Evolutionary conservation across 2,888 invertebrate species (phyloP).

Genomic region (Cheilosia vulpina): DNA sequence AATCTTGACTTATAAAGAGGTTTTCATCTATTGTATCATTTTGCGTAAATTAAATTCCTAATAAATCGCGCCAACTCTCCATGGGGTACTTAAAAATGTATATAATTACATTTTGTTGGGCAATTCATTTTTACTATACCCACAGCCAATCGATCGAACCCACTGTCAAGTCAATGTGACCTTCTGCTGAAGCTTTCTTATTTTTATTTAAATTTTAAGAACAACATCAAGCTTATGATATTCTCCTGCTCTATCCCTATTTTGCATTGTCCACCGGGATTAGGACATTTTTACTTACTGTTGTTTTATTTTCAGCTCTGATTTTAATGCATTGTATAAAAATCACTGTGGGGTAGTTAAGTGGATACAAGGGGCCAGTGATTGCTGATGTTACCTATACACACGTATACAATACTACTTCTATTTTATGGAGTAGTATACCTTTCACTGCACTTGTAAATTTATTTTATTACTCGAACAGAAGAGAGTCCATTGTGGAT

Average conservation of each 20-base stretch:
- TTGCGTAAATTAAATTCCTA: conserved; percentile 63
- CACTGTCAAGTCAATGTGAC: background rate
- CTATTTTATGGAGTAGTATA: conserved; percentile 28
- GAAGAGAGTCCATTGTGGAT: conserved; percentile 50
- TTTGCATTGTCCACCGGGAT: conserved; percentile 50
- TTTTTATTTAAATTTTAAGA: conserved; percentile 39
- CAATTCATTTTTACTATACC: conserved; percentile 55
- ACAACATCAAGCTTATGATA: background rate
- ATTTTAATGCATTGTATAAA: conserved; percentile 53
- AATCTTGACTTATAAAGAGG: conserved; percentile 51
- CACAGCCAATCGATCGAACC: conserved; percentile 38
- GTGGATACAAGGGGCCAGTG: conserved; percentile 17
- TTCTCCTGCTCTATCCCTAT: background rate
- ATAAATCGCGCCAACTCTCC: conserved; percentile 2
- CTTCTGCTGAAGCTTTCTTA: conserved; percentile 1
- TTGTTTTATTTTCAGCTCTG: conserved; percentile 29
- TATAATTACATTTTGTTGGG: conserved; percentile 58
- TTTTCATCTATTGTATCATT: conserved; percentile 58
- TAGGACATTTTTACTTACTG: conserved; percentile 8
- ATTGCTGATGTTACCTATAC: conserved; percentile 4
- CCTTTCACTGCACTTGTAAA: conserved; percentile 68
- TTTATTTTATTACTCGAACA: conserved; percentile 58
- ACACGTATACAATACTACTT: background rate
- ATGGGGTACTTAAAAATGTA: conserved; percentile 49
- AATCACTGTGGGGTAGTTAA: conserved; percentile 50